phyloP scores from a whole-genome alignment of 1,140 invertebrate species.

The Atopsyche davidsoni region DNA sequence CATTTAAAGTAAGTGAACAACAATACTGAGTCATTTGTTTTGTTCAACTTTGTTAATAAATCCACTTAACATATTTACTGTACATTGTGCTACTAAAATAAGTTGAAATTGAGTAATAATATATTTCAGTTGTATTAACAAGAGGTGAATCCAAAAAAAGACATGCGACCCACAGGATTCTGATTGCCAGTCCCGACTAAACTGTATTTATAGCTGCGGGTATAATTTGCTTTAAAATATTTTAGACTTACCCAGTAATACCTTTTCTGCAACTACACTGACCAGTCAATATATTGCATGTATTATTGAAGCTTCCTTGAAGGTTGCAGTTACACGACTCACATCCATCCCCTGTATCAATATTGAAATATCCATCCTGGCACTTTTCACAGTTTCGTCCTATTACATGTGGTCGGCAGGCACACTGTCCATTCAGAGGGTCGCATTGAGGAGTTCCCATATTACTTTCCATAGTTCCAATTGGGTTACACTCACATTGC shows the following conservation, averaged over 20 bases:
- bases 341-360: slow-evolving; percentile 78
- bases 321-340: slow-evolving; percentile 79
- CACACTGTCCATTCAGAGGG: slow-evolving; percentile 66
- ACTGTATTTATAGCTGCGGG: too few relatives aligned
- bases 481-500: slow-evolving; percentile 75
- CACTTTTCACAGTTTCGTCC: slow-evolving; percentile 87
- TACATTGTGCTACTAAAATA: too few relatives aligned
- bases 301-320: slow-evolving; percentile 76
- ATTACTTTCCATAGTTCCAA: slow-evolving; percentile 68
- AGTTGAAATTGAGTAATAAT: too few relatives aligned
- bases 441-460: slow-evolving; percentile 72
- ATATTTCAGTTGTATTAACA: too few relatives aligned
- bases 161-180: too few relatives aligned
- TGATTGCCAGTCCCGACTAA: too few relatives aligned
- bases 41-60: too few relatives aligned
- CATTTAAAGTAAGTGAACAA: too few relatives aligned
- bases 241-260: slow-evolving; percentile 73
- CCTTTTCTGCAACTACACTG: slow-evolving; percentile 83
- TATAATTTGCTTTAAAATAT: too few relatives aligned
- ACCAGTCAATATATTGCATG: slow-evolving; percentile 74
- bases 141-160: too few relatives aligned
- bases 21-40: too few relatives aligned
- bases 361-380: slow-evolving; percentile 76
- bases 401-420: slow-evolving; percentile 79
- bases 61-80: too few relatives aligned